Percentiles rank a stretch among this genome's conserved stretches.
These are phyloP conservation scores for Myotis yumanensis DNA, from an alignment of 2,113 vertebrate species.

Conservation along the genomic window DNA sequence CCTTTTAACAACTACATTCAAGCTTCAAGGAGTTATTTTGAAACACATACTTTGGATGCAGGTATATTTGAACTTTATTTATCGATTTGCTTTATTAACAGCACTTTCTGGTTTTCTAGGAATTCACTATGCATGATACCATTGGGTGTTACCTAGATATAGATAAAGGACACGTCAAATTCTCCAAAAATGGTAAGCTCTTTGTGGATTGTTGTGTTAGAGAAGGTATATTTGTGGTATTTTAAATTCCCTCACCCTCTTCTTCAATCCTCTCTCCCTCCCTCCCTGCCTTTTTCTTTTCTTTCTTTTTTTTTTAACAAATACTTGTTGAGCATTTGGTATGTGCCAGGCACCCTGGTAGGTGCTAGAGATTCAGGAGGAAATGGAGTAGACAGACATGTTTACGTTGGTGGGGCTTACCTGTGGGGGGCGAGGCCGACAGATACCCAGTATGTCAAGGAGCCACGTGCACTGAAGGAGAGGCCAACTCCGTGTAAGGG, in stretches of 20 bases:
- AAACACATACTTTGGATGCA: neutral
- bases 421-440: neutral
- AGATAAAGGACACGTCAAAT: conserved; percentile 90
- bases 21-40: neutral
- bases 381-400: neutral
- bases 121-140: conserved; percentile 98
- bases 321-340: neutral
- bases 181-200: conserved; percentile 94
- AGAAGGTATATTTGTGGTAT: neutral
- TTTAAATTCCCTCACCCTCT: neutral
- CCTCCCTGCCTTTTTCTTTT: neutral
- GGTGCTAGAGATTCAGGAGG: neutral
- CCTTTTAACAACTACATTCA: neutral
- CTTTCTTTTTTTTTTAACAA: neutral
- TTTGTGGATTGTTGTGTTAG: neutral
- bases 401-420: neutral
- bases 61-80: neutral
- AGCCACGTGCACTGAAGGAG: neutral
- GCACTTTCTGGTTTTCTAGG: conserved; percentile 82
- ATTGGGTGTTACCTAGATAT: conserved; percentile 95
- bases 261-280: neutral
- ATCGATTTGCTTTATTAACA: neutral
- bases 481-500: neutral
- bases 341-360: neutral
- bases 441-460: neutral